phyloP scores from a whole-genome alignment of 1,140 invertebrate species.

The Andrena cerasifolii region DNA sequence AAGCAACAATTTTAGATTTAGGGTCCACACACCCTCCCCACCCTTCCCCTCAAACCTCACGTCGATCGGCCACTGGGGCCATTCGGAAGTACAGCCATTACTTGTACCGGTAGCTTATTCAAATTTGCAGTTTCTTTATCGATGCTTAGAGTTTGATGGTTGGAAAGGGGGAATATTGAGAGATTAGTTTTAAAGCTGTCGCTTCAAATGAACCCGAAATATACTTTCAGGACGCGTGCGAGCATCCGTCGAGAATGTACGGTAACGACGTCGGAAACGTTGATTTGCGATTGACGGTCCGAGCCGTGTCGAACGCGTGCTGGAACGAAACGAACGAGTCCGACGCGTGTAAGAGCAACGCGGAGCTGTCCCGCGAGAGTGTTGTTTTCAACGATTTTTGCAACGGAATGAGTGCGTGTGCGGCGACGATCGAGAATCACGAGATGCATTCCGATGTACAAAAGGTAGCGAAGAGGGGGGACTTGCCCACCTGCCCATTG shows the following conservation, averaged over 20 bases:
- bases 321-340: conserved; percentile 67
- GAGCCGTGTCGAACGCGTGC: conserved; percentile 71
- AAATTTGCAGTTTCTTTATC: no score
- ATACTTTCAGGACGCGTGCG: conserved; percentile 45
- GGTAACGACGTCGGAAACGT: conserved; percentile 45
- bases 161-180: no score
- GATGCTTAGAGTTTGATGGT: no score
- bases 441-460: conserved; percentile 58
- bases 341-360: conserved; percentile 45
- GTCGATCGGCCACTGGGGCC: no score
- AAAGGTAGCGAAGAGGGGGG: conserved; percentile 63
- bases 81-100: no score
- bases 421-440: conserved; percentile 28
- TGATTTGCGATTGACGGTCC: conserved; percentile 73
- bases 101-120: no score
- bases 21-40: no score
- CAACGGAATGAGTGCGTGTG: conserved; percentile 8
- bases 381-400: conserved; percentile 34
- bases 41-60: no score
- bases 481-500: conserved; percentile 70
- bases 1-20: no score
- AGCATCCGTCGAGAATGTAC: conserved; percentile 36
- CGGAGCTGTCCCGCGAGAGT: conserved; percentile 10
- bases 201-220: not conserved
- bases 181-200: not conserved